phyloP scores from a whole-genome alignment of 1,140 invertebrate species.

The Drosophila kanapiae region DNA sequence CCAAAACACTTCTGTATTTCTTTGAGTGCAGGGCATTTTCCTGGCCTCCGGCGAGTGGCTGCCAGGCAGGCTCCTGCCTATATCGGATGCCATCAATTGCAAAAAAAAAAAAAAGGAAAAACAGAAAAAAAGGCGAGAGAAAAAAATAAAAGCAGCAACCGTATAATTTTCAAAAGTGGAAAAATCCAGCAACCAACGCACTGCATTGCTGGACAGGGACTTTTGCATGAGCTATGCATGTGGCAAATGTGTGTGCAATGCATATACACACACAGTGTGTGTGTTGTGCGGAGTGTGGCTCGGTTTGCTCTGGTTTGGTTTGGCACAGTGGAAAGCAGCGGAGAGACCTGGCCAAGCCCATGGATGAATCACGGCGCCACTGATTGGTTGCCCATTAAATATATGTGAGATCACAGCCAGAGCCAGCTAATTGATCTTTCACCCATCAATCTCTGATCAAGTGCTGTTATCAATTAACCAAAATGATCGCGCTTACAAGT shows the following conservation, averaged over 20 bases:
- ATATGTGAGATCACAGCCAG: slow-evolving; percentile 35
- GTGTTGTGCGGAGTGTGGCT: slow-evolving; percentile 9
- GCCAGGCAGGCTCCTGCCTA: slow-evolving; percentile 65
- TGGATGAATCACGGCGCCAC: slow-evolving; percentile 50
- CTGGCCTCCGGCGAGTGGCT: slow-evolving; percentile 41
- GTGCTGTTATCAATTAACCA: slow-evolving; percentile 69
- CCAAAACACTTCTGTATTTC: neutral
- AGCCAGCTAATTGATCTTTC: slow-evolving; percentile 53
- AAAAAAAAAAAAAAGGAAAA: slow-evolving; percentile 50
- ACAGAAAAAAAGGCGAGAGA: slow-evolving; percentile 46
- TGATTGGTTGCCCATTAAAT: slow-evolving; percentile 46
- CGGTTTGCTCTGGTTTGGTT: slow-evolving; percentile 32
- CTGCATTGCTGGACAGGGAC: slow-evolving; percentile 56
- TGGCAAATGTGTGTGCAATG: neutral
- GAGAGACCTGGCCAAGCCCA: slow-evolving; percentile 12
- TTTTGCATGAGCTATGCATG: slow-evolving; percentile 21
- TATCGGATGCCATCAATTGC: slow-evolving; percentile 83
- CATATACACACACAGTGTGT: neutral
- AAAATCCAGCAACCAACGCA: slow-evolving; percentile 62
- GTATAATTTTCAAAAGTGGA: slow-evolving; percentile 83
- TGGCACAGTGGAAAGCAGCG: slow-evolving; percentile 56
- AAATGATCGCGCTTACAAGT: slow-evolving; percentile 63
- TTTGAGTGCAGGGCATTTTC: slow-evolving; percentile 32
- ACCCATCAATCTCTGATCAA: slow-evolving; percentile 47
- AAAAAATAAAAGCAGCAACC: slow-evolving; percentile 64